A percentile compares a stretch with the other conserved stretches of the same genome.
phyloP scores from a whole-genome alignment of 2,888 invertebrate species.

The Zygogramma bicolorata region DNA sequence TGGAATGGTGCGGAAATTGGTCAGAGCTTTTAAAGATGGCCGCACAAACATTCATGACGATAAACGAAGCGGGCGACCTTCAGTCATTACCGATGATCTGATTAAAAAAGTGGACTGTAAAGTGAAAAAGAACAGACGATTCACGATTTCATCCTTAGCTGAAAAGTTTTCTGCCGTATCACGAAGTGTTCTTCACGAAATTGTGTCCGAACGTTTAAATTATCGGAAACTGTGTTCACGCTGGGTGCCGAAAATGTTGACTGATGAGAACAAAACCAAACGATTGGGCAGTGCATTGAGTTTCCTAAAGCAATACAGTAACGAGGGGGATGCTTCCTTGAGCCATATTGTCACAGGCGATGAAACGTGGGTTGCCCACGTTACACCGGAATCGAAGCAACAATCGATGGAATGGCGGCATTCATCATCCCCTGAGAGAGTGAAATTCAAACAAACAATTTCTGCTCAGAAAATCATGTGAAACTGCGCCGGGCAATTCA shows the following conservation, averaged over 20 bases:
- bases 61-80: too few species aligned
- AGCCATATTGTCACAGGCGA: not conserved
- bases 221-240: not conserved
- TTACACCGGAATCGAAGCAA: not conserved
- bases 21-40: not conserved
- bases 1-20: not conserved
- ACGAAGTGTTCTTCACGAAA: not conserved
- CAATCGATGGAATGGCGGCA: not conserved
- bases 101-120: not conserved
- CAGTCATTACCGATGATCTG: not conserved
- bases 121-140: not conserved
- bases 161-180: not conserved
- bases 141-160: not conserved
- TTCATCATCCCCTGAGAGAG: not conserved
- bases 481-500: not conserved
- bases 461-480: not conserved
- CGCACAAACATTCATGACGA: not conserved
- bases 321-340: not conserved
- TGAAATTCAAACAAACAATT: not conserved
- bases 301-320: not conserved
- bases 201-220: not conserved
- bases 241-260: conserved; percentile 1
- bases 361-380: not conserved
- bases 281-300: not conserved
- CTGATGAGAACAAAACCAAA: conserved; percentile 1